Base-by-base conservation (phyloP, 2,113 vertebrate genomes). In the Benitochromis conjunctus region DNA sequence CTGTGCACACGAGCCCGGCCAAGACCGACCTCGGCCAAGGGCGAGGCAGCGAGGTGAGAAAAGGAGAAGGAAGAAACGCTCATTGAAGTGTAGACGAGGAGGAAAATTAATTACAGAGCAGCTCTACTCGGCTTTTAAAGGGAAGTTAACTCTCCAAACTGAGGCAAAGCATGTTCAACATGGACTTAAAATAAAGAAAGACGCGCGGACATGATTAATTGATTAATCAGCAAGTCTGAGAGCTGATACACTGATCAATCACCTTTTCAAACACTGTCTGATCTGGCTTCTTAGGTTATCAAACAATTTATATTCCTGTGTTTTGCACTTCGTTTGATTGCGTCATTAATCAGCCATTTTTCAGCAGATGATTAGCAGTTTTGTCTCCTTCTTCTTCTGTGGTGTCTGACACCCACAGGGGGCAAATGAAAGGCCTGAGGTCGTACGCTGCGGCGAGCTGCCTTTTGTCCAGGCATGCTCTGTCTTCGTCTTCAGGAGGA, bases 21-120 rank as follows among this genome's bases (percentile, higher is more conserved):
- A 80, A 31, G 62, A 88, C 81, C 34, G 91, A 91, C 92, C 93
- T 81, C 18, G 18, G 88, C 51, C 82, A 92, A 94, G 92, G 92
- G 79, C 90, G 82, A 87, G 88, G 58, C 57, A 60, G 80, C 16
- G 5, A 77, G 53, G 76, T 19, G 14, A 64, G 48, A 43, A 31
- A 9, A 71, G 64, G 43, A 16, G n/a, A 41, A 16, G 24, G 62
- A 53, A 66, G 54, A 18, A 38, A 79, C 64, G 62, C 36, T 62
- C 3, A 48, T 5, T 36, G 38, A 83, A 38, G 81, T 31, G 88
- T 18, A 53, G 66, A 71, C 48, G 7, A 82, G 60, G 9, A n/a
- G 46, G 34, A 7, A 74, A 24, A 48, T 83, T 29, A 66, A 88
- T 64, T 56, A 54, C 36, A 64, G 31, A 46, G 21, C 10, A 58